phyloP scores from a whole-genome alignment of 2,888 invertebrate genomes.

The Dione vanillae region DNA sequence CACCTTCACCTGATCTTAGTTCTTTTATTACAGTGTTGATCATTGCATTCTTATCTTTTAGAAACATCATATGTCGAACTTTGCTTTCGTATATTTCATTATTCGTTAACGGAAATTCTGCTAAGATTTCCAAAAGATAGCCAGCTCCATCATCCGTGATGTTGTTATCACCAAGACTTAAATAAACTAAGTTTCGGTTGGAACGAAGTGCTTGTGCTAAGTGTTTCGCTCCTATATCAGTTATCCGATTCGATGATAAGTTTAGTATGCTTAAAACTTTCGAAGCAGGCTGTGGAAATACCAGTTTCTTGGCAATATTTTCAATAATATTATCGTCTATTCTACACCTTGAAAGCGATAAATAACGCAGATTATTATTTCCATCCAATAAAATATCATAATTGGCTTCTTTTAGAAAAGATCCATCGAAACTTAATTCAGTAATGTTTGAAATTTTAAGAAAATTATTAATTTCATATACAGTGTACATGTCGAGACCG shows the following conservation, averaged over 20 bases:
- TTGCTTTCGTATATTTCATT: conserved; percentile 56
- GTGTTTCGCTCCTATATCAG: conserved; percentile 58
- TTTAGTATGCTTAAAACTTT: conserved; percentile 58
- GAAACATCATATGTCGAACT: conserved; percentile 51
- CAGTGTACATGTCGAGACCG: conserved; percentile 51
- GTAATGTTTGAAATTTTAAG: conserved; percentile 58
- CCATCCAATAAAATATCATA: conserved; percentile 58
- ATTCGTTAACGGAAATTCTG: conserved; percentile 55
- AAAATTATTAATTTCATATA: conserved; percentile 61
- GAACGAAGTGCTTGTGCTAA: conserved; percentile 58
- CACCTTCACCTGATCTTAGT: conserved; percentile 49
- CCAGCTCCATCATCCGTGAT: conserved; percentile 60
- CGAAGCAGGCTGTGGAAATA: conserved; percentile 55
- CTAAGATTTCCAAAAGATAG: conserved; percentile 53
- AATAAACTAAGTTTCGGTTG: conserved; percentile 60
- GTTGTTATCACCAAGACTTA: conserved; percentile 64
- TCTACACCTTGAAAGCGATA: conserved; percentile 63
- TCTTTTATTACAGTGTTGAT: conserved; percentile 49
- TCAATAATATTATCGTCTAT: conserved; percentile 58
- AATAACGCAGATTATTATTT: conserved; percentile 49
- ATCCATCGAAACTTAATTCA: conserved; percentile 61
- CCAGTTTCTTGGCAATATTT: conserved; percentile 54
- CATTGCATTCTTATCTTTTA: conserved; percentile 53
- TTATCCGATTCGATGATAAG: conserved; percentile 63
- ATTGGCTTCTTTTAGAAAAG: conserved; percentile 55